Evolutionary conservation across 2,888 invertebrate genomes (phyloP).

Genomic region (Aporophyla lueneburgensis): DNA sequence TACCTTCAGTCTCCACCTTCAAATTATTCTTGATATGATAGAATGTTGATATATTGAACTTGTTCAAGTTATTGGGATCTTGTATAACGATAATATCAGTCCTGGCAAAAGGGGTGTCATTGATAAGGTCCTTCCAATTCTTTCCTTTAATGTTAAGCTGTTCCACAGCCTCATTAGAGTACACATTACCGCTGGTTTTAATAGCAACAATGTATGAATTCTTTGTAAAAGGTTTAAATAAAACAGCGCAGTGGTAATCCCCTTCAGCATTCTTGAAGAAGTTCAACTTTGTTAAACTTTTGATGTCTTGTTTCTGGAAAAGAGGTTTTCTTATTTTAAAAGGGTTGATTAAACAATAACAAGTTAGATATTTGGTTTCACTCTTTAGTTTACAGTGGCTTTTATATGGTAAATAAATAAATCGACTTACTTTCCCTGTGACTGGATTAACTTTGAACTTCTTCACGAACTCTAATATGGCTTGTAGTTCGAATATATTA

Average conservation of each 20-base stretch:
- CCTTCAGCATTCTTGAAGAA: conserved; percentile 96
- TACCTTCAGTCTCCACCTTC: conserved; percentile 96
- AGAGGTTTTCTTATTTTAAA: neutral
- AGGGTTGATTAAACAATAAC: neutral
- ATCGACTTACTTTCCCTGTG: conserved; percentile 93
- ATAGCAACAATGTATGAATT: conserved; percentile 98
- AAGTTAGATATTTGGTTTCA: neutral
- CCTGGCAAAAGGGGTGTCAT: conserved; percentile 96
- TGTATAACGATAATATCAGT: conserved; percentile 98
- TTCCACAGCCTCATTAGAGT: conserved; percentile 98
- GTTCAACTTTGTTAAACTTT: conserved; percentile 95
- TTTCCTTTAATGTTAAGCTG: conserved; percentile 98
- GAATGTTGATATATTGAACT: conserved; percentile 98
- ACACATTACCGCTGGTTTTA: conserved; percentile 98
- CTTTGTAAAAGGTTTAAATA: conserved; percentile 97
- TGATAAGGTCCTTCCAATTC: conserved; percentile 98
- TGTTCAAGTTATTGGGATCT: conserved; percentile 96
- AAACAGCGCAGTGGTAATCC: conserved; percentile 97
- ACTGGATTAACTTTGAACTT: conserved; percentile 98
- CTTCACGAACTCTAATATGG: conserved; percentile 96
- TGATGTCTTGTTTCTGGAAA: conserved; percentile 94
- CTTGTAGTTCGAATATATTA: conserved; percentile 97
- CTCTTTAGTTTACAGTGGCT: neutral
- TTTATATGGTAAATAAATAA: neutral
- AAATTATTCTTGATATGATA: conserved; percentile 98